Evolutionary conservation across 1,140 invertebrate species (phyloP), one percentile per base, ranked within the genome.

Genomic region (Lamellibrachia luymesi): DNA sequence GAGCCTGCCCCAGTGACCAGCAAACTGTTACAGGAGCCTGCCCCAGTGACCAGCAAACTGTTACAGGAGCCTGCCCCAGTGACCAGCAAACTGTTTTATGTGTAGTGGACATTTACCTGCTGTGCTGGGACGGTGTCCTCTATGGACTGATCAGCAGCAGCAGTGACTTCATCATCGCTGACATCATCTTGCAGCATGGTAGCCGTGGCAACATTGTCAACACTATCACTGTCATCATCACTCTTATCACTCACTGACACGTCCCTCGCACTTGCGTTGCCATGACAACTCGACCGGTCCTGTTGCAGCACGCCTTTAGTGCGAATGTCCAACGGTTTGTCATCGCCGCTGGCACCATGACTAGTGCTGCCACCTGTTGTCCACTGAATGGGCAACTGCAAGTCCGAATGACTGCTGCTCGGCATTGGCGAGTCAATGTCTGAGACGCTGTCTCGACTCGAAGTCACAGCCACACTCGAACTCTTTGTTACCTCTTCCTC

Each of bases 41-140:
- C 38, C 50, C 49, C 38, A 27, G 90, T 90, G 5, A n/a, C 25
- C 38, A 92, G 56, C 38, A 64, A 4, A 93, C 92, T 91, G 93
- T 94, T 50, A 22, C 17, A 50, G 27, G 50, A 38, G 10, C 8
- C 50, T 38, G 50, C 38, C 50, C 49, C 38, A 27, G 90, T 90
- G 5, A n/a, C 25, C 38, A 92, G 56, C 38, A 64, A 4, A 93
- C 92, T 91, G 93, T 94, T 22, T 52, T 51, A 91, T 94, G 94
- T 51, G 94, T 93, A 91, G 94, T 92, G 80, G 94, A 94, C 93
- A 94, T 25, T 94, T 94, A 94, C 51, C 92, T 92, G 93, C 94
- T 92, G 13, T 93, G 22, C 56, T 93, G 64, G 13, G 13, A 22
- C 8, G 25, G 64, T 80, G 64, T 80, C 64, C 64, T 80, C 64